phyloP scores from a whole-genome alignment of 2,113 vertebrate species.

The Heterocephalus glaber region DNA sequence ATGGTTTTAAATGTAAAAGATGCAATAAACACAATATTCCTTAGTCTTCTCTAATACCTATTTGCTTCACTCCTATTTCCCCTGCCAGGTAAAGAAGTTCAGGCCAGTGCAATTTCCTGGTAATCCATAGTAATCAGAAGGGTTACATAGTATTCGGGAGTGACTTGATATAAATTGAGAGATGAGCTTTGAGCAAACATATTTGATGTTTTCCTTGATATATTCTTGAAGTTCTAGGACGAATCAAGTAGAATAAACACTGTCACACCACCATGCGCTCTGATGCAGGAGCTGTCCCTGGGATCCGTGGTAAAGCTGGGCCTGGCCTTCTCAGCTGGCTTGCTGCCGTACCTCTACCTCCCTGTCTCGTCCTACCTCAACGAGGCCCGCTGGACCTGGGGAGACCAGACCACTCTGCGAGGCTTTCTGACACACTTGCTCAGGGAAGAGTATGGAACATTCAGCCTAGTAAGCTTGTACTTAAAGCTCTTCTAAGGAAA shows the following conservation, averaged over 20 bases:
- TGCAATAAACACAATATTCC: constrained; percentile 82
- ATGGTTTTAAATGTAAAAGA: constrained; percentile 86
- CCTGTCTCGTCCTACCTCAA: constrained; percentile 92
- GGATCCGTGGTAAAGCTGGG: constrained; percentile 85
- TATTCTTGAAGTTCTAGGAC: constrained; percentile 82
- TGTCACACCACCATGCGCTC: constrained; percentile 75
- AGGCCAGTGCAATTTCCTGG: constrained; percentile 85
- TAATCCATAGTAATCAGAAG: constrained; percentile 85
- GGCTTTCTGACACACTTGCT: constrained; percentile 96
- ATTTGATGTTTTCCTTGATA: constrained; percentile 84
- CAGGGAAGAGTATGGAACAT: constrained; percentile 98
- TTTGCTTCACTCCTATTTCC: constrained; percentile 87
- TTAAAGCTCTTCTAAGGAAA: neutral
- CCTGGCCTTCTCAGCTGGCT: constrained; percentile 89
- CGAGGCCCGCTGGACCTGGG: constrained; percentile 97
- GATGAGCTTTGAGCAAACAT: constrained; percentile 85
- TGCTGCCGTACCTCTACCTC: constrained; percentile 95
- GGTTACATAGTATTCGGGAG: constrained; percentile 84
- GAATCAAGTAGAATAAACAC: constrained; percentile 80
- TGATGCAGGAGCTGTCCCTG: constrained; percentile 91
- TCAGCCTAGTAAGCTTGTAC: constrained; percentile 91
- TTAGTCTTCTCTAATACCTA: constrained; percentile 82
- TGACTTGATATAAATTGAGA: constrained; percentile 86
- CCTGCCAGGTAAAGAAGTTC: constrained; percentile 85
- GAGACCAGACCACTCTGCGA: constrained; percentile 94